Percentiles rank a stretch among this genome's conserved stretches.
Evolutionary conservation across 2,797 vertebrate species (phyloP).

Genomic region (Tenualosa thibaudeaui): DNA sequence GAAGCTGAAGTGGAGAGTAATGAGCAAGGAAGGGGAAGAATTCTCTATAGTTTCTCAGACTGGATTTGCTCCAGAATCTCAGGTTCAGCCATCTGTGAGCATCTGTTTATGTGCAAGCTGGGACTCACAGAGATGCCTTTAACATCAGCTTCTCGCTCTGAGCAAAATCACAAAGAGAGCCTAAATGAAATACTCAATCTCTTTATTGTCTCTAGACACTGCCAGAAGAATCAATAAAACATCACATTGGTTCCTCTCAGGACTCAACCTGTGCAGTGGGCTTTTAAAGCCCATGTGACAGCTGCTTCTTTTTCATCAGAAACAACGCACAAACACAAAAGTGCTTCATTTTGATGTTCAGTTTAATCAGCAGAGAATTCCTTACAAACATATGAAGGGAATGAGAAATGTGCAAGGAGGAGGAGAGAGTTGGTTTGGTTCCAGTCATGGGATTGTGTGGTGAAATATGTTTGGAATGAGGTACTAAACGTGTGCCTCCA

Average conservation of each 20-base stretch:
- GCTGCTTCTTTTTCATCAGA: constrained; percentile 60
- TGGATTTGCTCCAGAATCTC: constrained; percentile 7
- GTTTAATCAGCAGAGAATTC: constrained; percentile 75
- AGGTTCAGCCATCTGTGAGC: constrained; percentile 23
- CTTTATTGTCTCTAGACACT: constrained; percentile 73
- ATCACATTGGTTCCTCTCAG: constrained; percentile 64
- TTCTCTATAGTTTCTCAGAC: neutral
- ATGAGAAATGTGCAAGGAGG: constrained; percentile 54
- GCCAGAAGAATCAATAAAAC: constrained; percentile 75
- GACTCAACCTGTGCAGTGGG: constrained; percentile 71
- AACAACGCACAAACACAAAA: constrained; percentile 60
- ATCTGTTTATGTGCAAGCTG: constrained; percentile 66
- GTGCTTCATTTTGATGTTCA: constrained; percentile 74
- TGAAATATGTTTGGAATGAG: constrained; percentile 65
- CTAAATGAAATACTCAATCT: constrained; percentile 69
- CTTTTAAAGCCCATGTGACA: constrained; percentile 66
- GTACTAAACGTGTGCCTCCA: constrained; percentile 38
- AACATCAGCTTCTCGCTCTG: constrained; percentile 61
- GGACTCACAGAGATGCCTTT: constrained; percentile 66
- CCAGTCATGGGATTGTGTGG: constrained; percentile 62
- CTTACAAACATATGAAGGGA: constrained; percentile 62
- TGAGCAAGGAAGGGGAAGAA: neutral
- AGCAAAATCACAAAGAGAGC: constrained; percentile 64
- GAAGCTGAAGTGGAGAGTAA: neutral
- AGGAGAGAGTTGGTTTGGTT: neutral